Evolutionary conservation across 1,140 invertebrate species (phyloP), one percentile per base, ranked within the genome.

Genomic region (Homalodisca vitripennis): DNA sequence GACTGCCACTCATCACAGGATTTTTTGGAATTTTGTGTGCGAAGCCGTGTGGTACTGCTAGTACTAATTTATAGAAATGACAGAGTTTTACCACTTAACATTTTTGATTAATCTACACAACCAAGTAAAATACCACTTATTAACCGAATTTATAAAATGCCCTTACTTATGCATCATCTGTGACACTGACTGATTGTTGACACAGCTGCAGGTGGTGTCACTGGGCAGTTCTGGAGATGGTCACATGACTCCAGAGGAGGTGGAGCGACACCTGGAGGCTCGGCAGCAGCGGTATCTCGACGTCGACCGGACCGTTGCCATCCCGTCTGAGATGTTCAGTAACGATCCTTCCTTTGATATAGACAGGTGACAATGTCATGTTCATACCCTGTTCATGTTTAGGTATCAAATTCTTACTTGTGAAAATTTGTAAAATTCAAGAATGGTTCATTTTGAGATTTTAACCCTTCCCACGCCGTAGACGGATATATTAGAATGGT

Each of bases 321-420:
- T 96, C 13, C 93, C 93, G 10, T 92, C 89, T 53, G 93, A 95
- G 80, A 94, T 95, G 88, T 95, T 97, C 75, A 95, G 92, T 76
- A 95, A 95, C 81, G 93, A 96, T 75, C 90, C 89, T 57, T 92
- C 90, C 12, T 80, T 91, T 70, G 91, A 93, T 76, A 93, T 89
- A 89, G 90, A 51, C n/a, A 51, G 48, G 48, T 51, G n/a, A 10
- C 3, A 51, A 3, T n/a, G n/a, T n/a, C n/a, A n/a, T n/a, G n/a
- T n/a, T n/a, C n/a, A n/a, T n/a, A n/a, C n/a, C n/a, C n/a, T n/a
- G n/a, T n/a, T n/a, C n/a, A n/a, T n/a, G n/a, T n/a, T n/a, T n/a
- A n/a, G n/a, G n/a, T n/a, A n/a, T n/a, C n/a, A n/a, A n/a, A n/a
- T n/a, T n/a, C n/a, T n/a, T n/a, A n/a, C n/a, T n/a, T n/a, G n/a